Conservation (phyloP, 2,797 vertebrate genomes). For the Atherinosoma microstoma region DNA sequence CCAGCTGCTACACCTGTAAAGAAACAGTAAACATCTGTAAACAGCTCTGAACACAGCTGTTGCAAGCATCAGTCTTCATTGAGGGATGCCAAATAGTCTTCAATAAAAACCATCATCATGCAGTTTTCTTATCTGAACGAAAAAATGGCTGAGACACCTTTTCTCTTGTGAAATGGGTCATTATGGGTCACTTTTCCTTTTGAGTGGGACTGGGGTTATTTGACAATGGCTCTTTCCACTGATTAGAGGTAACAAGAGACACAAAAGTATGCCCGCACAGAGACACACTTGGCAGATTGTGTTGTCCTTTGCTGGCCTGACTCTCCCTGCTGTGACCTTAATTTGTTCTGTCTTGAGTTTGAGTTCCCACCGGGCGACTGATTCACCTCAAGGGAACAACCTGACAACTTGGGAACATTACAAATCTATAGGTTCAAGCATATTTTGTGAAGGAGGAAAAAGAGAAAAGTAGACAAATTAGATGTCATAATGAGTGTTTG, state of each 20-base stretch:
- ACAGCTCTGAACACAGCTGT: constrained; percentile 40
- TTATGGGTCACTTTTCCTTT: constrained; percentile 55
- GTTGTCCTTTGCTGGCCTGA: constrained; percentile 56
- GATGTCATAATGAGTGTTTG: constrained; percentile 1
- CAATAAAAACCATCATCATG: constrained; percentile 47
- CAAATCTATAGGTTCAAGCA: constrained; percentile 48
- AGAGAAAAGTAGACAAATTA: constrained; percentile 7
- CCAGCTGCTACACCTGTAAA: too few species aligned
- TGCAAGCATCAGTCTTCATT: constrained; percentile 45
- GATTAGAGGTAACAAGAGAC: constrained; percentile 61
- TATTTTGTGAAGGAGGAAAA: constrained; percentile 28
- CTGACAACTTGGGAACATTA: constrained; percentile 64
- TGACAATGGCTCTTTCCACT: constrained; percentile 58
- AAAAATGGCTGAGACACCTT: constrained; percentile 56
- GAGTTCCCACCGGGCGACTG: constrained; percentile 72
- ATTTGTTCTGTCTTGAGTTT: constrained; percentile 83
- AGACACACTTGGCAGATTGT: constrained; percentile 44
- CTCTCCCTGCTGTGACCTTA: constrained; percentile 83
- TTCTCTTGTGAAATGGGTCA: constrained; percentile 68
- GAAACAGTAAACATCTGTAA: not conserved
- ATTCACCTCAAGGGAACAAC: constrained; percentile 73
- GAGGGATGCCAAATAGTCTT: constrained; percentile 52
- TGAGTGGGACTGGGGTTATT: constrained; percentile 58
- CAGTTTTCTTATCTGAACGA: constrained; percentile 55
- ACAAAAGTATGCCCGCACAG: constrained; percentile 34